Evolutionary conservation across 2,888 invertebrate genomes (phyloP), one percentile per base, ranked within the genome.

Genomic region (Tyria jacobaeae): DNA sequence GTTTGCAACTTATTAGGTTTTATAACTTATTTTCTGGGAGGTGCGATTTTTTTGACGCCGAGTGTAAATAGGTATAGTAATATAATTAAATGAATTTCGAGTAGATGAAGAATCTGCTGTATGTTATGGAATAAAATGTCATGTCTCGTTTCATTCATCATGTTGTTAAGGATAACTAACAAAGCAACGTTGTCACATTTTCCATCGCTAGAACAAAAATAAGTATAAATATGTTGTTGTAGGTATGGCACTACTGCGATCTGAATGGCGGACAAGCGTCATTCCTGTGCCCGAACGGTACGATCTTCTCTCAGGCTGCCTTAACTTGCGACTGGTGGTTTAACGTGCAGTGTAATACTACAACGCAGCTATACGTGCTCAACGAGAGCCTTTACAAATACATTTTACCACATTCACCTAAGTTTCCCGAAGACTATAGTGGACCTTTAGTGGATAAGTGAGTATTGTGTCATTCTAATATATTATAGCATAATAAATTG

Each of bases 261-360:
- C 94, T 98, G 61, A 98, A 98, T 82, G 98, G 98, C 9, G 98
- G 98, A 7, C 97, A 98, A 87, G 97, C 98, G 5, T 98, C 98
- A 3, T 98, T 98, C 86, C 90, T 98, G 39, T 98, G 98, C 80
- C 98, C 98, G 53, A 98, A 98, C 85, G 98, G 98, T 41, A 98
- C 98, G 3, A 97, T 98, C 82, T 98, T 98, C 92, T 97, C 97
- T 72, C 98, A 98, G 94, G 97, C 97, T 15, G 97, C 96, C 0
- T 90, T 98, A 49, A 98, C 98, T 0, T 98, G 98, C 82, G 98
- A 98, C 86, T 98, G 98, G 98, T 98, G 98, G 98, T 98, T 97
- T 89, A 98, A 98, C 85, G 98, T 98, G 0, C 96, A 97, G 79
- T 98, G 98, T 85, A 95, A 97, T 31, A 95, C 96, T 15, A 97